These are phyloP conservation scores for Cheilosia vernalis DNA, from an alignment of 2,888 invertebrate genomes.

Conservation along the genomic window DNA sequence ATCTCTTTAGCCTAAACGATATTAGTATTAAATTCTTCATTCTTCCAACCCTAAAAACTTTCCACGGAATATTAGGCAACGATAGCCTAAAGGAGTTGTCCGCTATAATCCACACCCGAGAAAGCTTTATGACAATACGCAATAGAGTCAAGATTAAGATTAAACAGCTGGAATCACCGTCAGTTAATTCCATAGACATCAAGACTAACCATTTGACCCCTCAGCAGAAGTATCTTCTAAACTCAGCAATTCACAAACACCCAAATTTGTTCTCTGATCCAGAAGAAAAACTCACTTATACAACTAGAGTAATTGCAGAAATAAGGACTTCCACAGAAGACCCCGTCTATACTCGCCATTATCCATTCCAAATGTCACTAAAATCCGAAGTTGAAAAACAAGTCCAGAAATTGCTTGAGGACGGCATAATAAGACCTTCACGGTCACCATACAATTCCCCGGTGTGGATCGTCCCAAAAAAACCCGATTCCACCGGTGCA, in stretches of 20 bases:
- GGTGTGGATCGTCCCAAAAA: too few relatives aligned
- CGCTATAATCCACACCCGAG: conserved; percentile 16
- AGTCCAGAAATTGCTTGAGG: too few relatives aligned
- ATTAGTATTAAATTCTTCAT: conserved; percentile 30
- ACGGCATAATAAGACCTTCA: too few relatives aligned
- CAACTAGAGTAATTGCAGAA: neutral
- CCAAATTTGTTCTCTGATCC: neutral
- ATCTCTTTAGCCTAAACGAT: conserved; percentile 14
- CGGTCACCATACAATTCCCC: too few relatives aligned
- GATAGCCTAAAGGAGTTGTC: conserved; percentile 18
- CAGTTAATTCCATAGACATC: neutral
- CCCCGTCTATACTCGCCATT: conserved; percentile 2
- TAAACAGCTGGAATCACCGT: neutral
- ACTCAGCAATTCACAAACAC: neutral
- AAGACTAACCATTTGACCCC: neutral
- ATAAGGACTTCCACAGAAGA: neutral
- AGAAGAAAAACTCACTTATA: too few relatives aligned
- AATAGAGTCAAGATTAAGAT: neutral
- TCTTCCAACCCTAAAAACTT: conserved; percentile 17
- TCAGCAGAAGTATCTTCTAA: neutral
- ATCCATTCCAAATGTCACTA: conserved; percentile 1
- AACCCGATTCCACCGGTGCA: too few relatives aligned
- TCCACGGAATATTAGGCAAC: conserved; percentile 37
- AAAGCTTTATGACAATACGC: conserved; percentile 15
- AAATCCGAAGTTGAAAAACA: too few relatives aligned